Conservation (phyloP, 2,113 vertebrate genomes). For the Brachirus orientalis region DNA sequence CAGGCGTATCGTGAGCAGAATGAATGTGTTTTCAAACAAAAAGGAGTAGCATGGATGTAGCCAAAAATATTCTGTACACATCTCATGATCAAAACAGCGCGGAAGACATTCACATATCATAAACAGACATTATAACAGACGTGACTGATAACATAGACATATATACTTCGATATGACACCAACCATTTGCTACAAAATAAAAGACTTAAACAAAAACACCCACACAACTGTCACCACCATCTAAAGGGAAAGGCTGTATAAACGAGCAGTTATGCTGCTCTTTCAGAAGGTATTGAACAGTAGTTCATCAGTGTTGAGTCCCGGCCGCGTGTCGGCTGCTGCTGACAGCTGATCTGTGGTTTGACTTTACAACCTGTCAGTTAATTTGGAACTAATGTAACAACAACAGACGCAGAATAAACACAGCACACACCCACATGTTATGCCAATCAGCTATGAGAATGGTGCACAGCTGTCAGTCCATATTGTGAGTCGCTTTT, state of each 20-base stretch:
- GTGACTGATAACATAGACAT: not conserved
- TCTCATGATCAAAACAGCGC: no score
- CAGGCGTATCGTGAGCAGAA: no score
- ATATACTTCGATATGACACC: not conserved
- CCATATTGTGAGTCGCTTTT: constrained; percentile 7
- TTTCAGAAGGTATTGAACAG: not conserved
- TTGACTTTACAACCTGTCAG: constrained; percentile 46
- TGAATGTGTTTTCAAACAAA: no score
- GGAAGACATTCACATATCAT: no score
- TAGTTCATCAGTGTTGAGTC: not conserved
- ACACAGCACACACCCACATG: constrained; percentile 40
- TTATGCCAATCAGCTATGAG: constrained; percentile 23
- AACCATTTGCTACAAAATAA: not conserved
- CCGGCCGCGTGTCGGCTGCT: constrained; percentile 6
- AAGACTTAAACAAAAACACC: no score
- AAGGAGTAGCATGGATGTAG: no score
- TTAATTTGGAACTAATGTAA: constrained; percentile 14
- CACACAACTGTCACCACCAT: not conserved
- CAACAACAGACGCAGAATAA: constrained; percentile 42
- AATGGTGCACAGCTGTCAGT: constrained; percentile 34
- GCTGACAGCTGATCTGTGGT: constrained; percentile 44
- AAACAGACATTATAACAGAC: no score
- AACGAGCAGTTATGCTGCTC: no score
- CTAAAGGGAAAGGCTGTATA: no score
- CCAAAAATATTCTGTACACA: no score